These are phyloP conservation scores for Pterocles gutturalis DNA, from an alignment of 2,113 vertebrate species.

Conservation along the genomic window DNA sequence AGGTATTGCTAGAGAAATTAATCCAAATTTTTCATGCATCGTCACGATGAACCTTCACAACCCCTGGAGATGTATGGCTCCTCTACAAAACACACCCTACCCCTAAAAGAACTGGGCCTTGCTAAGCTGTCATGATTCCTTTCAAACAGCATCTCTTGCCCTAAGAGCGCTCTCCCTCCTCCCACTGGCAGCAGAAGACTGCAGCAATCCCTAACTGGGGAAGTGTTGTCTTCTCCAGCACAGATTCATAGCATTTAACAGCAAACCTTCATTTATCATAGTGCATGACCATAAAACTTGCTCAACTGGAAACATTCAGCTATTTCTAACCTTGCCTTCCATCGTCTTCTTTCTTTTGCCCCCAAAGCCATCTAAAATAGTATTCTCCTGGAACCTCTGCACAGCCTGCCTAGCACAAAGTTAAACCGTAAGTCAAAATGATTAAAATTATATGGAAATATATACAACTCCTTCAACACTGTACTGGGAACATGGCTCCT, in stretches of 20 bases:
- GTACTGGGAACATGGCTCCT: neutral
- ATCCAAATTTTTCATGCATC: neutral
- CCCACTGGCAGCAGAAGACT: neutral
- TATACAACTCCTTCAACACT: slow-evolving; percentile 12
- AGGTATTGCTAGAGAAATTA: neutral
- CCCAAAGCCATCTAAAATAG: slow-evolving; percentile 15
- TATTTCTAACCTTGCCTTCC: slow-evolving; percentile 70
- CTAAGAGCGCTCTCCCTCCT: neutral
- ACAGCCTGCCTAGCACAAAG: neutral
- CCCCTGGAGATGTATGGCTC: neutral
- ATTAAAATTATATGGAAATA: slow-evolving; percentile 57
- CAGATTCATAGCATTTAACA: neutral
- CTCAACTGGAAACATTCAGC: slow-evolving; percentile 50
- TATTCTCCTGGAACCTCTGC: neutral
- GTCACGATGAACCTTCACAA: neutral
- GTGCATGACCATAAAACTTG: slow-evolving; percentile 58
- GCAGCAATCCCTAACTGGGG: neutral
- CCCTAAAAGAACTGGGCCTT: neutral
- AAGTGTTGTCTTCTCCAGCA: neutral
- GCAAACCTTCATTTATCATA: slow-evolving; percentile 70
- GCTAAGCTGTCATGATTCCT: neutral
- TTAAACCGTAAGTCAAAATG: neutral
- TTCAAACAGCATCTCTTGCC: neutral
- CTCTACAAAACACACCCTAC: neutral
- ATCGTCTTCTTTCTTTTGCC: slow-evolving; percentile 37